Conservation (phyloP, 2,888 invertebrate species). For the Encarsia formosa region DNA sequence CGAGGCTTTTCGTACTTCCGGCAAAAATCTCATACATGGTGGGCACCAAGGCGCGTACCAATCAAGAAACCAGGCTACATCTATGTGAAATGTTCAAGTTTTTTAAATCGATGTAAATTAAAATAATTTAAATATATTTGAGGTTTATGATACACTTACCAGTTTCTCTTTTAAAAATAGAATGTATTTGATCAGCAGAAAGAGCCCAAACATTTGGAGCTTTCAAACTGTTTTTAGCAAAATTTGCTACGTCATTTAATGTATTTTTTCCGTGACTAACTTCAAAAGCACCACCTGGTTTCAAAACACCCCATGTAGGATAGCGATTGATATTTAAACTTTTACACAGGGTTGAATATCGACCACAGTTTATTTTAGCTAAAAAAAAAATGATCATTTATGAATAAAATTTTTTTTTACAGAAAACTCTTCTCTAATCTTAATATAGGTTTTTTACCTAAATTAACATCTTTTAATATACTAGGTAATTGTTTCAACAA, state of each 20-base stretch:
- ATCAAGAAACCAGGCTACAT: conserved; percentile 63
- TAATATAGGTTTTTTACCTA: conserved; percentile 46
- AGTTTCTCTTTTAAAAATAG: conserved; percentile 50
- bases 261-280: conserved; percentile 63
- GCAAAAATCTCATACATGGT: conserved; percentile 66
- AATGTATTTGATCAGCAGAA: conserved; percentile 60
- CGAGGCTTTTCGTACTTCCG: conserved; percentile 65
- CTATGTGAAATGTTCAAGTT: conserved; percentile 21
- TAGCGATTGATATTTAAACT: conserved; percentile 58
- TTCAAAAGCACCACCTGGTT: conserved; percentile 72
- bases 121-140: background rate
- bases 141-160: conserved; percentile 25
- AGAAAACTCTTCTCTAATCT: background rate
- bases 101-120: background rate
- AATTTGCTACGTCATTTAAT: conserved; percentile 59
- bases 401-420: background rate
- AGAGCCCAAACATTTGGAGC: conserved; percentile 61
- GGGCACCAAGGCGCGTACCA: conserved; percentile 80
- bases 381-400: conserved; percentile 22
- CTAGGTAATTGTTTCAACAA: conserved; percentile 62
- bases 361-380: conserved; percentile 65
- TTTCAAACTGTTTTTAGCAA: conserved; percentile 60
- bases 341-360: conserved; percentile 56
- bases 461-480: conserved; percentile 55
- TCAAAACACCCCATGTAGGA: conserved; percentile 72